These are phyloP conservation scores for Cygnus atratus DNA, from an alignment of 2,113 vertebrate genomes.

Conservation along the genomic window DNA sequence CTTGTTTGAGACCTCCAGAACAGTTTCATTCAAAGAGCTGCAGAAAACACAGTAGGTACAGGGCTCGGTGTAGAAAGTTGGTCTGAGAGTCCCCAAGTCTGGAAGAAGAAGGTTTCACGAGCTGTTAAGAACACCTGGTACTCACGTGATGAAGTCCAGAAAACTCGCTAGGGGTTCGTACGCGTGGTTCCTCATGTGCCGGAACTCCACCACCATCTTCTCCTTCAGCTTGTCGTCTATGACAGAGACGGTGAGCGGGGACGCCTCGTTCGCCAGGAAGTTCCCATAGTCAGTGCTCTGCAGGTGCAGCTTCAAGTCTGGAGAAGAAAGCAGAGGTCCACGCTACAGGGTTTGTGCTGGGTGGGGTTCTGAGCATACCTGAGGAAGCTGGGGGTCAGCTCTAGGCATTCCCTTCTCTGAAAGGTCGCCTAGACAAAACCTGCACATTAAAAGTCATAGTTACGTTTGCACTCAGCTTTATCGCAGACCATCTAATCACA, in stretches of 20 bases:
- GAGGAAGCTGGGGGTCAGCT: neutral
- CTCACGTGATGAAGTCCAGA: slow-evolving; percentile 97
- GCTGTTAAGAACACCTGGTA: neutral
- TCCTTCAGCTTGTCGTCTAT: slow-evolving; percentile 98
- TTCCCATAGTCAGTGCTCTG: slow-evolving; percentile 99
- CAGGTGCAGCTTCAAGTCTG: slow-evolving; percentile 96
- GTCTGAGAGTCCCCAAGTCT: neutral
- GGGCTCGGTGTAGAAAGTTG: neutral
- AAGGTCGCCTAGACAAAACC: neutral
- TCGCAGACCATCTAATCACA: neutral
- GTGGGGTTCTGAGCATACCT: neutral
- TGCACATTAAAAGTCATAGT: neutral
- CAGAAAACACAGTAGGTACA: neutral
- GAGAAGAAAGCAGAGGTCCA: neutral
- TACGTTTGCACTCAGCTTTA: neutral
- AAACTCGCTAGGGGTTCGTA: slow-evolving; percentile 96
- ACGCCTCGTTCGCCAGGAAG: slow-evolving; percentile 95
- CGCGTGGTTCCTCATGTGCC: slow-evolving; percentile 98
- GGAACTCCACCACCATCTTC: slow-evolving; percentile 99
- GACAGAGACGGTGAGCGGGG: slow-evolving; percentile 93
- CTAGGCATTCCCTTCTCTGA: neutral
- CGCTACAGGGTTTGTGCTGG: neutral
- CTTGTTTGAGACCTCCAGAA: neutral
- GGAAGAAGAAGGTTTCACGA: neutral
- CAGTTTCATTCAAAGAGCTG: neutral